phyloP scores from a whole-genome alignment of 1,140 invertebrate genomes.

The Eriocheir sinensis region DNA sequence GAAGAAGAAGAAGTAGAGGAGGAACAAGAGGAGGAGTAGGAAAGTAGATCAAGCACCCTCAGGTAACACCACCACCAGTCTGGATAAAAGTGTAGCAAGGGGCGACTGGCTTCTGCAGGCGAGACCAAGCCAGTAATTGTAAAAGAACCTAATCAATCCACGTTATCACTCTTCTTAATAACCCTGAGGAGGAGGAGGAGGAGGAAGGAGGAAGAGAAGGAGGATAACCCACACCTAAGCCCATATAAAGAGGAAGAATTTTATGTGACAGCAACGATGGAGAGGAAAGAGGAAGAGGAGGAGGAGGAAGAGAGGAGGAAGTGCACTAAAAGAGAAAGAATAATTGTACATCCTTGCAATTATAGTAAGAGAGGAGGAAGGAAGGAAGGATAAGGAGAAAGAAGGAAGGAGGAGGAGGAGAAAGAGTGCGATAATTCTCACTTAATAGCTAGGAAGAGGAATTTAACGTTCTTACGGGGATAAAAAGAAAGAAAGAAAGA shows the following conservation, averaged over 20 bases:
- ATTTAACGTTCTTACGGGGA: too few species aligned
- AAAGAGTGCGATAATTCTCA: too few species aligned
- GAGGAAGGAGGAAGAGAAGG: neutral
- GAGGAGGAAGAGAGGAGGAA: too few species aligned
- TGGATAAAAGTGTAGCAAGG: neutral
- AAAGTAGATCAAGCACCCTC: neutral
- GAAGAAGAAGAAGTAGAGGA: neutral
- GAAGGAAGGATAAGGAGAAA: neutral
- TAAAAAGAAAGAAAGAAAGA: constrained; percentile 39
- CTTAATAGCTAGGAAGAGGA: too few species aligned
- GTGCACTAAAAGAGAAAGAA: too few species aligned
- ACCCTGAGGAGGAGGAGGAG: neutral
- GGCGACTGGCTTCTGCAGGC: neutral
- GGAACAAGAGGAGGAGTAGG: neutral
- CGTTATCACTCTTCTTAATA: neutral
- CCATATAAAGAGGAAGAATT: too few species aligned
- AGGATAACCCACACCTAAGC: too few species aligned
- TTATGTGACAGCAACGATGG: too few species aligned
- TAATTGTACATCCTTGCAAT: too few species aligned
- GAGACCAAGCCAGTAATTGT: neutral
- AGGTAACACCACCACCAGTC: neutral
- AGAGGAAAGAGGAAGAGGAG: neutral
- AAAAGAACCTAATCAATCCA: neutral
- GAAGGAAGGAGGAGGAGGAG: too few species aligned
- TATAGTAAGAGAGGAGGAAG: neutral